Evolutionary conservation across 2,113 vertebrate species (phyloP), one percentile per base, ranked within the genome.

Genomic region (Bolborhynchus lineola): DNA sequence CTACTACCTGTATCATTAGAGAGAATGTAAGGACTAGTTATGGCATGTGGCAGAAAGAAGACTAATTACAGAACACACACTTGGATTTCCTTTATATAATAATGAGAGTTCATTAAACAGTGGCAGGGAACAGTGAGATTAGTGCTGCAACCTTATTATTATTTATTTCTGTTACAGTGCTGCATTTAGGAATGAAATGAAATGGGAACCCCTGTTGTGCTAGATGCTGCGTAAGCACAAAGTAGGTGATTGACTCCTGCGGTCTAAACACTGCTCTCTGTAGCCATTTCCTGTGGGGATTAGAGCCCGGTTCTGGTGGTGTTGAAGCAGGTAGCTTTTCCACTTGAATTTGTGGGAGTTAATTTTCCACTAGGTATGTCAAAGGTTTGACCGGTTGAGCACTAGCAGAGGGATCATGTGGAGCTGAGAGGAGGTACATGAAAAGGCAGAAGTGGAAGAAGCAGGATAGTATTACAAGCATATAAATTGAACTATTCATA

Each of bases 41-140:
- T 35, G 53, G 25, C 57, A 42, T 63, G 46, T 53, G 53, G 65
- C 78, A 94, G 44, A 72, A 65, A 82, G 81, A 89, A 84, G 70
- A 85, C 83, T 92, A 89, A 97, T 94, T 95, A 46, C 29, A 82
- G 78, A 95, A 72, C 75, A 91, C 67, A 86, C 76, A 33, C 70
- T 69, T 93, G 75, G 63, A 39, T 95, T 94, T 94, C 84, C 49
- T 46, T 91, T 90, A 78, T 72, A 63, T 37, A 89, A 78, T 92
- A 96, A 96, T 82, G 53, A 92, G 86, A 82, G 29, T 80, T 92
- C 92, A 94, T 95, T 93, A 76, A 89, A 41, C 59, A 87, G 52
- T 62, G 37, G 15, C 77, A 93, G 24, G 33, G 59, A 96, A 77
- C 88, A 94, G 81, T 25, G 57, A 63, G 86, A 80, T 82, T 83